Evolutionary conservation across 2,888 invertebrate species (phyloP).

Genomic region (Ochropacha duplaris): DNA sequence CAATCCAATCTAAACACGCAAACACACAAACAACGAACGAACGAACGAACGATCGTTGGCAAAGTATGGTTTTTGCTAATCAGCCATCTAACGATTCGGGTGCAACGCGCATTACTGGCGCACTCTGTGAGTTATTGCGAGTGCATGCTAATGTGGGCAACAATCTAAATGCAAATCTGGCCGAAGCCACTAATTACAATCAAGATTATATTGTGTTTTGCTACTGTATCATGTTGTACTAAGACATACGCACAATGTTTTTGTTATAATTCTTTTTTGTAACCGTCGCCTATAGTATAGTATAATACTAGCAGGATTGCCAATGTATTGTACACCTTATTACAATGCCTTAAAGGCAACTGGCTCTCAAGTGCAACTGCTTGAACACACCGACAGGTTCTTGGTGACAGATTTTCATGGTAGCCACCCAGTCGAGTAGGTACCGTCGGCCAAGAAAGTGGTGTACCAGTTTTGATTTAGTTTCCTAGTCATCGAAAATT

Average conservation of each 20-base stretch:
- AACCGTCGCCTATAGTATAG: too few species aligned
- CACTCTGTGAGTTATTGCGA: conserved; percentile 53
- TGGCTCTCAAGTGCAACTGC: too few species aligned
- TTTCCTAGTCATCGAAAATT: too few species aligned
- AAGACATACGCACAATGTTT: conserved; percentile 5
- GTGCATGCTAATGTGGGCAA: conserved; percentile 62
- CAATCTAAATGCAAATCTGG: conserved; percentile 69
- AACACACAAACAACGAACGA: conserved; percentile 3
- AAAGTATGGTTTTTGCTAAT: conserved; percentile 61
- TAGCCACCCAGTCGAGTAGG: too few species aligned
- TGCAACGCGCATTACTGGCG: conserved; percentile 5
- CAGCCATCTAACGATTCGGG: conserved; percentile 47
- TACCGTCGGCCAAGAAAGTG: too few species aligned
- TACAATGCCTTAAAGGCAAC: too few species aligned
- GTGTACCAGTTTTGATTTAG: too few species aligned
- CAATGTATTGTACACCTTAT: too few species aligned
- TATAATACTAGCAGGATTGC: too few species aligned
- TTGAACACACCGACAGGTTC: too few species aligned
- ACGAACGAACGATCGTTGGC: conserved; percentile 19
- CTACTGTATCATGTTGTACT: conserved; percentile 28
- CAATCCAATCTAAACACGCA: conserved; percentile 21
- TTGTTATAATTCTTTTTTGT: neutral
- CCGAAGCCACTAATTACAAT: conserved; percentile 62
- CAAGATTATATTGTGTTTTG: conserved; percentile 52
- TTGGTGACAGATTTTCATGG: too few species aligned